Evolutionary conservation across 2,888 invertebrate genomes (phyloP), one percentile per base, ranked within the genome.

Genomic region (Halictus quadricinctus): DNA sequence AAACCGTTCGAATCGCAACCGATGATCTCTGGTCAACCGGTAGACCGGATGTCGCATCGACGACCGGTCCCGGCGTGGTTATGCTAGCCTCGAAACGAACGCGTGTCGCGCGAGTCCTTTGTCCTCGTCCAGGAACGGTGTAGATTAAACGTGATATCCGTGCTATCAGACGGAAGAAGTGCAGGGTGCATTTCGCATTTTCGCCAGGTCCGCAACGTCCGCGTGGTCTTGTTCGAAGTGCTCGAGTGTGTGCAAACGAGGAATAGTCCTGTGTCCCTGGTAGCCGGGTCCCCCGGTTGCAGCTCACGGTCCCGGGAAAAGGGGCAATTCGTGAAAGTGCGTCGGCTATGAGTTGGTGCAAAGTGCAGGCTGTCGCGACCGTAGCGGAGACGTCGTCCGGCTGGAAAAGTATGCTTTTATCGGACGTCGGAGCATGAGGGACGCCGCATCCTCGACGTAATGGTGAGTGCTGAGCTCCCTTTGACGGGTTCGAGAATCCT

Each of bases 401-500:
- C 90, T 90, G 90, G 85, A 87, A 88, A 88, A 90, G 89, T 88
- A 88, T 89, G 87, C 88, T 92, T 84, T 88, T 91, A 85, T 91
- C 87, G 88, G 89, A 88, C 87, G 91, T 89, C 90, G 91, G 91
- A 92, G 93, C 91, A 93, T 93, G 93, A 93, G 92, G 92, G 88
- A 93, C 90, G 90, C 89, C 88, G 91, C 89, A 91, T 87, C 88
- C 88, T 91, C 90, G 80, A 91, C 92, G 92, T 93, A 93, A 93
- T 92, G 93, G 93, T 93, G 88, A 91, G 93, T 80, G 25, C n/a
- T 15, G 15, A 69, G 66, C 50, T 66, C 29, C 43, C 54, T 36
- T 66, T 41, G 29, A 58, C 41, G 66, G 54, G 50, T 72, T 36
- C 76, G 21, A 15, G 29, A 25, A 48, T 60, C 48, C 50, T 8